Conservation (phyloP, 2,113 vertebrate genomes). For the Psophia crepitans region DNA sequence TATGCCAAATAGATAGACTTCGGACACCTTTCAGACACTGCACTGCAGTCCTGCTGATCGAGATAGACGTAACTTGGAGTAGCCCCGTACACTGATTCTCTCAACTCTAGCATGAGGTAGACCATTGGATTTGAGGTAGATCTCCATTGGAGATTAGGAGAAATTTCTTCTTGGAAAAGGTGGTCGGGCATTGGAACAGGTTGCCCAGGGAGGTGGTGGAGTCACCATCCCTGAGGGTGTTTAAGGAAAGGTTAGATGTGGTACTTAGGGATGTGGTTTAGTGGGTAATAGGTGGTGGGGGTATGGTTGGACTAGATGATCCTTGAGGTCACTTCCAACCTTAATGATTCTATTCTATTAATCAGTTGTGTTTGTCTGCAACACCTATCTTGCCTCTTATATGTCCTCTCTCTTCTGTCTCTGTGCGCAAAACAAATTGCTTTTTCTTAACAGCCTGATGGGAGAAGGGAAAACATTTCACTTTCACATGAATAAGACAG, state of each 20-base stretch:
- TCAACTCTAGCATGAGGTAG: neutral
- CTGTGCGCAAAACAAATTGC: neutral
- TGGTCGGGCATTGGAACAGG: no score
- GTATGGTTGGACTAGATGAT: no score
- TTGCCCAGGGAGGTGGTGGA: no score
- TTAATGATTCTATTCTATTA: no score
- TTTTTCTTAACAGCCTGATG: neutral
- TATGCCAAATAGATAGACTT: neutral
- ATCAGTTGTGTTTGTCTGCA: neutral
- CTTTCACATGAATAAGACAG: neutral
- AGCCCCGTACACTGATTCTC: neutral
- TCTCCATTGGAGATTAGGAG: no score
- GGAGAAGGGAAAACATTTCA: neutral
- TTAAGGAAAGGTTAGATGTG: no score
- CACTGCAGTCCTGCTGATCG: neutral
- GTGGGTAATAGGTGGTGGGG: no score
- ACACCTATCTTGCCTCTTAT: neutral
- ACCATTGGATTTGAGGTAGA: no score
- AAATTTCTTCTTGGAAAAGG: no score
- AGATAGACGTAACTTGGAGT: neutral
- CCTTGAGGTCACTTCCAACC: no score
- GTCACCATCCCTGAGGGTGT: no score
- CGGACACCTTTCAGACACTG: neutral
- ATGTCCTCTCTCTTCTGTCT: neutral
- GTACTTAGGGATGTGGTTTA: no score